Evolutionary conservation across 2,888 invertebrate genomes (phyloP).

Genomic region (Odontocerum albicorne): DNA sequence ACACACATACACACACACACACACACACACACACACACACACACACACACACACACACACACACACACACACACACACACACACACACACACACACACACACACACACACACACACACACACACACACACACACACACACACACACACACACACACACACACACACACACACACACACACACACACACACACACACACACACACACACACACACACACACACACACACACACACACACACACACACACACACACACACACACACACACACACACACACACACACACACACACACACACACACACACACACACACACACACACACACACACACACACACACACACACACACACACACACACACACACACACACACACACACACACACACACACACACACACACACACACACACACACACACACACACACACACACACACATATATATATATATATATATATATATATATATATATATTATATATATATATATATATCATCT

Average conservation of each 20-base stretch:
- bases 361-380: neutral
- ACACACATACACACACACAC: neutral
- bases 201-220: neutral
- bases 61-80: neutral
- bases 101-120: neutral
- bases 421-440: slow-evolving; percentile 18
- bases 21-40: neutral
- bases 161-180: neutral
- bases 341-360: neutral
- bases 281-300: neutral
- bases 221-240: neutral
- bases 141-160: neutral
- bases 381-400: neutral
- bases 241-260: neutral
- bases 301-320: neutral
- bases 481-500: too few relatives aligned
- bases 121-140: neutral
- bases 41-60: neutral
- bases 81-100: neutral
- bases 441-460: neutral
- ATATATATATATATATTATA: neutral
- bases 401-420: neutral
- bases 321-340: neutral
- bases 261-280: neutral
- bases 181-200: neutral